Conservation (phyloP, 2,888 invertebrate genomes). For the Cephonodes hylas region DNA sequence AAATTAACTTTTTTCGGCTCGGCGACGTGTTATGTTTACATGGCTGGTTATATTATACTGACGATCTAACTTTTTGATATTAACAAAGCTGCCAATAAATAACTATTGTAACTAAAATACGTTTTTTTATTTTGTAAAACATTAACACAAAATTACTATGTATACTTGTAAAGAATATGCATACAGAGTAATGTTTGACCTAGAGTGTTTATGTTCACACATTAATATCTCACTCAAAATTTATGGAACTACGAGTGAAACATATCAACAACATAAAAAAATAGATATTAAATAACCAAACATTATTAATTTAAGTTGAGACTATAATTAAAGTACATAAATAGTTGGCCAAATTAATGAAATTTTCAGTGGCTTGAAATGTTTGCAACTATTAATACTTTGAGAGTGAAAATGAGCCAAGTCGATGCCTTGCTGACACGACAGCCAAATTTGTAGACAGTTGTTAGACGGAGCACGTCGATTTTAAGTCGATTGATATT, state of each 20-base stretch:
- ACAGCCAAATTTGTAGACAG: slow-evolving; percentile 30
- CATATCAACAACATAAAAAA: background rate
- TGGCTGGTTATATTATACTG: background rate
- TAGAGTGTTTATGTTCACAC: too few relatives aligned
- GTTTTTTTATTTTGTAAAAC: too few relatives aligned
- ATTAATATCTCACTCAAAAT: too few relatives aligned
- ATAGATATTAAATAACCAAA: background rate
- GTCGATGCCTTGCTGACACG: slow-evolving; percentile 31
- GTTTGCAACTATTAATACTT: slow-evolving; percentile 31
- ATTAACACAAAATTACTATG: too few relatives aligned
- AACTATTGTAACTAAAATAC: too few relatives aligned
- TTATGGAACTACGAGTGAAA: background rate
- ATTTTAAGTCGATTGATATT: background rate
- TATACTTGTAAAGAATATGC: background rate
- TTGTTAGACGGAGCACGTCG: slow-evolving; percentile 10
- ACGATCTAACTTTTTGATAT: background rate
- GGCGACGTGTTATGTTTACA: background rate
- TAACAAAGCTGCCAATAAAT: too few relatives aligned
- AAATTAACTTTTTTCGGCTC: background rate
- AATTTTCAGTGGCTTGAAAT: background rate
- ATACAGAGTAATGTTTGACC: background rate
- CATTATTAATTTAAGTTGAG: background rate
- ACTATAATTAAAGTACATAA: background rate
- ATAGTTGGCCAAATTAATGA: background rate
- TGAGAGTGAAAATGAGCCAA: slow-evolving; percentile 40